Evolutionary conservation across 2,113 vertebrate genomes (phyloP), one percentile per base, ranked within the genome.

Genomic region (Lophius piscatorius): DNA sequence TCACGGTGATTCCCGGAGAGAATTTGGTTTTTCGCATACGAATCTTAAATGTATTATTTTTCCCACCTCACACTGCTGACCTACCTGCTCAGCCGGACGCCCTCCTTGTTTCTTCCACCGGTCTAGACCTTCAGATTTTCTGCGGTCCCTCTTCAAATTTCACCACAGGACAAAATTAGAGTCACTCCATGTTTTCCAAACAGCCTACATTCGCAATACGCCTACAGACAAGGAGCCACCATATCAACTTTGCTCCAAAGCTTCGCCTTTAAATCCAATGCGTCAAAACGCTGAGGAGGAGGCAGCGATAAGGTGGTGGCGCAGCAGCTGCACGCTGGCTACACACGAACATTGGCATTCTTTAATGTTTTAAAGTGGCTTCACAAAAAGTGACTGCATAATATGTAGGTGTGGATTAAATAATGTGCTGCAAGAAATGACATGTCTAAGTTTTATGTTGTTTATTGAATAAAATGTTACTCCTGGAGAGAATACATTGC

Each of bases 251-350:
- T 28, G 34, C 68, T 65, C 34, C 47, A 4, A 48, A 6, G 57
- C 63, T 61, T 55, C 76, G 40, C 68, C 70, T 74, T 76, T 76
- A 83, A 80, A 71, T 68, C 73, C 84, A 73, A 80, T 85, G 87
- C 87, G 87, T 60, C 84, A 85, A 75, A 82, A 70, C 47, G 5
- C 29, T 44, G 24, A 50, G 38, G 9, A 63, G 46, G 48, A 74
- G 50, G 63, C 57, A 68, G 68, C 68, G 61, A 45, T 24, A 16
- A 44, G 34, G 4, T 14, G 67, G 41, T 12, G 42, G 67, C 78
- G 82, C 76, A 74, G 73, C 46, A 45, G 74, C 76, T 56, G 40
- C 60, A 46, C 36, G 50, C 16, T 20, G 33, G 1, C 20, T 6
- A 17, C 16, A 2, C 46, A 55, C 21, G 18, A 41, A 26, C 36